These are phyloP conservation scores for Lepus timidus DNA, from an alignment of 2,113 vertebrate genomes.

Conservation along the genomic window DNA sequence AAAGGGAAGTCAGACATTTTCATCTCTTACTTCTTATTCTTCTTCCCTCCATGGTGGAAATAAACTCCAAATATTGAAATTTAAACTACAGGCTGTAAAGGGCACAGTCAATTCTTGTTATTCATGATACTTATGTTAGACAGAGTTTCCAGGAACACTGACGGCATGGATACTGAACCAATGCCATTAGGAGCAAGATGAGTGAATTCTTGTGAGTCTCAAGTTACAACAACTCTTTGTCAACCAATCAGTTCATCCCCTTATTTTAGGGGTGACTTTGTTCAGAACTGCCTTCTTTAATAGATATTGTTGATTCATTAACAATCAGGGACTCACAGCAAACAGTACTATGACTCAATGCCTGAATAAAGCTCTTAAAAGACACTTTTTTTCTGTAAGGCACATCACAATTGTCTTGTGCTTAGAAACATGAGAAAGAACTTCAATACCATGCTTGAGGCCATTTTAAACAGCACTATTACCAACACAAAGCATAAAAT, in stretches of 20 bases:
- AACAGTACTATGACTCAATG: not conserved
- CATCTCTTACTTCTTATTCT: not conserved
- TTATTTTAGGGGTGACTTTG: not conserved
- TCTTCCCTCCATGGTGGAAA: not conserved
- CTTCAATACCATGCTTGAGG: not conserved
- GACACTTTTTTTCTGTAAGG: not conserved
- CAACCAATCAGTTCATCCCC: not conserved
- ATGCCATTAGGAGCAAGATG: not conserved
- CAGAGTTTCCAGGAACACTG: not conserved
- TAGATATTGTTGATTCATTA: not conserved
- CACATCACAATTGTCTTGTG: no score
- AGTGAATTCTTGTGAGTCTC: not conserved
- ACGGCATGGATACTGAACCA: not conserved
- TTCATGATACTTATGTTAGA: not conserved
- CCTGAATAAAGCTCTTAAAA: not conserved
- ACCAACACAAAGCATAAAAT: not conserved
- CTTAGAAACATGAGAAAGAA: not conserved
- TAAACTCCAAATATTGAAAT: not conserved
- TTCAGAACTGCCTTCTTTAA: not conserved
- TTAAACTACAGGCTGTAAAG: not conserved
- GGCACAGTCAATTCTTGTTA: not conserved
- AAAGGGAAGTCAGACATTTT: not conserved
- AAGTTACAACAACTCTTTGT: not conserved
- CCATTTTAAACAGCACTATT: not conserved
- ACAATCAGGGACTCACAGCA: not conserved